Percentiles rank a stretch among this genome's conserved stretches.
phyloP scores from a whole-genome alignment of 37 sponge, comb jelly and placozoan genomes.

The Halichondria panicea region DNA sequence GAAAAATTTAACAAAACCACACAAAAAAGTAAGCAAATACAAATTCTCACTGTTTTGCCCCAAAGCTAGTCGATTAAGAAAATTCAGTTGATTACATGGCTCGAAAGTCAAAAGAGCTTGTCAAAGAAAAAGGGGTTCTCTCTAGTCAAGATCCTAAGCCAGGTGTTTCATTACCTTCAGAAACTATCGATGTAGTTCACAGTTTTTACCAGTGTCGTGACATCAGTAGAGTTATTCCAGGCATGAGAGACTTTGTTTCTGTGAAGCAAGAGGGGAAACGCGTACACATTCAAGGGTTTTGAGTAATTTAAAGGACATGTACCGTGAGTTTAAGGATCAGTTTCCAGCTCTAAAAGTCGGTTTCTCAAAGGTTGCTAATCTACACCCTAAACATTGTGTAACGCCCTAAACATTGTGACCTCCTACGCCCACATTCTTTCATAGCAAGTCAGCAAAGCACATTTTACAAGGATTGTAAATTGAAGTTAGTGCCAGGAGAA shows the following conservation, averaged over 20 bases:
- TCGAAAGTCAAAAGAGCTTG: slow-evolving; percentile 37
- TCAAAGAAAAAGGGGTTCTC: slow-evolving; percentile 34
- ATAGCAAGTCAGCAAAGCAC: slow-evolving; percentile 36
- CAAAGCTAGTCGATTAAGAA: slow-evolving; percentile 26
- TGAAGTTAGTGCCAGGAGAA: slow-evolving; percentile 9
- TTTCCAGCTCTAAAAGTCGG: slow-evolving; percentile 31
- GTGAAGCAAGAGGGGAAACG: slow-evolving; percentile 8
- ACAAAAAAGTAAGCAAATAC: slow-evolving; percentile 33
- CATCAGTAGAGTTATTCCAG: slow-evolving; percentile 42
- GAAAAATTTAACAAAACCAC: slow-evolving; percentile 39
- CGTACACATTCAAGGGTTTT: slow-evolving; percentile 30
- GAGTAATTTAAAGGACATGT: slow-evolving; percentile 47
- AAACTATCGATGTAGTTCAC: slow-evolving; percentile 20
- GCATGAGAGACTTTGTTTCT: slow-evolving; percentile 49
- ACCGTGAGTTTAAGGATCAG: slow-evolving; percentile 23
- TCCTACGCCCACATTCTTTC: slow-evolving; percentile 27
- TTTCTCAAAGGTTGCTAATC: slow-evolving; percentile 49
- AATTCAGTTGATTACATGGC: slow-evolving; percentile 41
- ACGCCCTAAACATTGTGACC: background rate
- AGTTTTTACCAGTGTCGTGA: slow-evolving; percentile 34
- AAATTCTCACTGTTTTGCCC: slow-evolving; percentile 45
- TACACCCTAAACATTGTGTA: slow-evolving; percentile 18
- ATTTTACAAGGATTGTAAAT: slow-evolving; percentile 21
- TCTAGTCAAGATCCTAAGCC: slow-evolving; percentile 42
- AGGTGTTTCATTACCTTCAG: slow-evolving; percentile 12